Base-by-base conservation (phyloP, 2,888 invertebrate genomes). In the Drosophila kanekoi region DNA sequence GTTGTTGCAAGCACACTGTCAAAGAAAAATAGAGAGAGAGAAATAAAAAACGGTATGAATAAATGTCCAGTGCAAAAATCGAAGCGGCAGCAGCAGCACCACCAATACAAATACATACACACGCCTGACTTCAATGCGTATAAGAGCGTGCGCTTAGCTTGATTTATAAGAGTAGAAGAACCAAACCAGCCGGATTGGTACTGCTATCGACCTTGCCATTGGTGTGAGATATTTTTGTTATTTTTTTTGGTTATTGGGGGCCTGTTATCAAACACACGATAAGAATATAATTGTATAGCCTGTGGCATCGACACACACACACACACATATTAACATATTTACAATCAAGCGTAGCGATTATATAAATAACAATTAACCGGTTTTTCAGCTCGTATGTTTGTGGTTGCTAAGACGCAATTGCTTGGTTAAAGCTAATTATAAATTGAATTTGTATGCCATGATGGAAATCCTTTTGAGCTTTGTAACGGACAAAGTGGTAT, bases 141-240 rank as follows among this genome's bases (percentile, higher is more conserved):
- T 78, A 81, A 67, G 83, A 82, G 79, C 35, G 41, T n/a, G 45
- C 44, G 49, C 61, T 47, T 64, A 57, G 64, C 52, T 56, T 14
- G 45, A 66, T 51, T 61, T 87, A 87, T 84, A 84, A 81, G 85
- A 84, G 81, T 18, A 38, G 11, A 16, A 11, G 18, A 4, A 40
- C 13, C 28, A 23, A 41, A 23, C 35, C 54, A 53, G 33, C 54
- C 52, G 44, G 16, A 44, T 32, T 53, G 38, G 20, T 37, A 33
- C 40, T 41, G 54, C 13, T 48, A 32, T 35, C 74, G 68, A 14
- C 58, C 45, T 69, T 47, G 62, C 33, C 45, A 72, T 72, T 52
- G 51, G 51, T 44, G 16, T 45, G 43, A 8, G 11, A 4, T n/a
- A 14, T 33, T 16, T 33, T 4, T 20, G 4, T 23, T 18, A 40